Evolutionary conservation across 2,113 vertebrate genomes (phyloP), one percentile per base, ranked within the genome.

Genomic region (Donacobius atricapilla): DNA sequence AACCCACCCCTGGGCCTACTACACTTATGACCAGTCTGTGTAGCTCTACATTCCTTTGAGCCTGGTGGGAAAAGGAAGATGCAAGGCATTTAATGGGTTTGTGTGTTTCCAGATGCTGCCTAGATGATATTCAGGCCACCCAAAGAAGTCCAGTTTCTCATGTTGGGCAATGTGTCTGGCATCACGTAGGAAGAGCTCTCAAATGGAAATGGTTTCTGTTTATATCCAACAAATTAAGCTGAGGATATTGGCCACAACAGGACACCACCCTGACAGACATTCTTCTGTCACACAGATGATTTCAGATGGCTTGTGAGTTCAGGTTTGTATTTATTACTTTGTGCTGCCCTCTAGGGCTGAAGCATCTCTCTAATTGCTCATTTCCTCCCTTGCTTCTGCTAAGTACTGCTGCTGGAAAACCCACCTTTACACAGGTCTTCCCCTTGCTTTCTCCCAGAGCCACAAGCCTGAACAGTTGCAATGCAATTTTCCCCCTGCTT

Each of bases 321-420:
- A 35, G 37, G 10, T 54, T 72, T 94, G 60, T n/a, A 91, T 93
- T 91, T 63, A 73, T 90, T 90, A 91, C 68, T 95, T 95, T 61
- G 51, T 96, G 87, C 94, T 93, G 85, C 91, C 95, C 91, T 95
- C 93, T 94, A 96, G 91, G 87, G 87, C 90, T 88, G 63, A 86
- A 93, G 65, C n/a, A 95, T 56, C 53, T 81, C n/a, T 85, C n/a
- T 64, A 82, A 82, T 60, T 71, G 61, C 14, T 45, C 27, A 3
- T 80, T 89, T 90, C 27, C 69, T 40, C 40, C 6, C 7, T 60
- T 70, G 17, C 51, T 68, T 75, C 56, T 45, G 25, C 53, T 83
- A 51, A 54, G 35, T 28, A 37, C 40, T 45, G 15, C 39, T 85
- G 28, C 33, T 76, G 66, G 53, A 85, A 87, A 87, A 22, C 5